Evolutionary conservation across 2,797 vertebrate species (phyloP).

Genomic region (Neopelma chrysocephalum): DNA sequence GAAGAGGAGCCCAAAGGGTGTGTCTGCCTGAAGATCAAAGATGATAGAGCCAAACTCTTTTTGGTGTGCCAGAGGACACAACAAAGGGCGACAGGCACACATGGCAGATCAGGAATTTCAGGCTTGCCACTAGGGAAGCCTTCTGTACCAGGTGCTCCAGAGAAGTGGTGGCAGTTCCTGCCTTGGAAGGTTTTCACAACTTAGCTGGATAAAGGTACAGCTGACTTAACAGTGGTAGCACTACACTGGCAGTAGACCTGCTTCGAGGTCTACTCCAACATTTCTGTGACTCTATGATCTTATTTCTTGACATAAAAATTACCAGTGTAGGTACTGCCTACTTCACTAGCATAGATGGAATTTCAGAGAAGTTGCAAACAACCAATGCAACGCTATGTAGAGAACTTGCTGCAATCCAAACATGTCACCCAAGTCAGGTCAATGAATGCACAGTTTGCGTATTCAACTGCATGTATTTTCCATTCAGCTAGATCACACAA

Average conservation of each 20-base stretch:
- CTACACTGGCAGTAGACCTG: neutral
- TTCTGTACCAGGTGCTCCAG: neutral
- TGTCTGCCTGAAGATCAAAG: neutral
- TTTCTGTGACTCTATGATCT: neutral
- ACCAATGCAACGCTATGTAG: accelerated
- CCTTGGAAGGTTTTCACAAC: neutral
- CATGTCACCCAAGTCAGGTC: neutral
- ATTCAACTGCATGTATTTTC: neutral
- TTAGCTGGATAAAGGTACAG: neutral
- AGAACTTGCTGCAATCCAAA: neutral
- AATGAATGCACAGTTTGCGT: neutral
- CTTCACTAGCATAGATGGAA: accelerated
- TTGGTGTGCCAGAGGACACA: neutral
- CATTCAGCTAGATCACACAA: neutral
- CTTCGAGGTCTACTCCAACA: accelerated
- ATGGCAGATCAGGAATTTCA: neutral
- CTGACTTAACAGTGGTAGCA: neutral
- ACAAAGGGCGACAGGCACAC: neutral
- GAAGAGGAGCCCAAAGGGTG: neutral
- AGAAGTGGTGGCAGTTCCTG: neutral
- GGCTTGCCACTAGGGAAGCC: neutral
- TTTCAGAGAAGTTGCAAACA: neutral
- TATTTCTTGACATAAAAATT: neutral
- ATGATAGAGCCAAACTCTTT: neutral
- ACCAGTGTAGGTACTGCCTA: neutral